Conservation (phyloP, 2,888 invertebrate species). For the Heliconius sara region DNA sequence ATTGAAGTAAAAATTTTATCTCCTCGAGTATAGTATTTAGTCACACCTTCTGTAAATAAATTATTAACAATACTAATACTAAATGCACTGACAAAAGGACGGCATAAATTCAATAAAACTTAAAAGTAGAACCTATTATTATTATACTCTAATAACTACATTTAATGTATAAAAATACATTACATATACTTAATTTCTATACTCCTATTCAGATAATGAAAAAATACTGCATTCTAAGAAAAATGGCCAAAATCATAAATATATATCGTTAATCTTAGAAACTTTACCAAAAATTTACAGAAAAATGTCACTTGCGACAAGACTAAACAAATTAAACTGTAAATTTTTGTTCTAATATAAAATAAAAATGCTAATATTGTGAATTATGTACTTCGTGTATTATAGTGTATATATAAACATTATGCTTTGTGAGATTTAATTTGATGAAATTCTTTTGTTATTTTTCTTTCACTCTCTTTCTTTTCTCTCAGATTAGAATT, state of each 20-base stretch:
- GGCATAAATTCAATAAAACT: not conserved
- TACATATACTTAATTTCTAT: not conserved
- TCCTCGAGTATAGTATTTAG: too few species aligned
- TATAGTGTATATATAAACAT: not conserved
- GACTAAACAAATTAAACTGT: too few species aligned
- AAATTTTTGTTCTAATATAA: too few species aligned
- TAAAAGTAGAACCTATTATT: not conserved
- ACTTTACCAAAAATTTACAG: too few species aligned
- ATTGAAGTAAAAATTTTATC: too few species aligned
- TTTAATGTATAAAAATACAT: not conserved
- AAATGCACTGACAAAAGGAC: not conserved
- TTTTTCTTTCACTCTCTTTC: too few species aligned
- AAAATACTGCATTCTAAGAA: not conserved
- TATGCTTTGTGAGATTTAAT: not conserved
- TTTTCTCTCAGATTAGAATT: too few species aligned
- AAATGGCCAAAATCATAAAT: not conserved
- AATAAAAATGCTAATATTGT: not conserved
- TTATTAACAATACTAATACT: not conserved
- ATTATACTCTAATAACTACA: not conserved
- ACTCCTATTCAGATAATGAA: not conserved
- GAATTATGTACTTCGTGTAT: not conserved
- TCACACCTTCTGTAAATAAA: too few species aligned
- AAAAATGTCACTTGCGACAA: too few species aligned
- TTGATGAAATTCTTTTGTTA: not conserved
- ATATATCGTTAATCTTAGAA: too few species aligned